Evolutionary conservation across 2,797 vertebrate genomes (phyloP).

Genomic region (Spinus olivaceus): DNA sequence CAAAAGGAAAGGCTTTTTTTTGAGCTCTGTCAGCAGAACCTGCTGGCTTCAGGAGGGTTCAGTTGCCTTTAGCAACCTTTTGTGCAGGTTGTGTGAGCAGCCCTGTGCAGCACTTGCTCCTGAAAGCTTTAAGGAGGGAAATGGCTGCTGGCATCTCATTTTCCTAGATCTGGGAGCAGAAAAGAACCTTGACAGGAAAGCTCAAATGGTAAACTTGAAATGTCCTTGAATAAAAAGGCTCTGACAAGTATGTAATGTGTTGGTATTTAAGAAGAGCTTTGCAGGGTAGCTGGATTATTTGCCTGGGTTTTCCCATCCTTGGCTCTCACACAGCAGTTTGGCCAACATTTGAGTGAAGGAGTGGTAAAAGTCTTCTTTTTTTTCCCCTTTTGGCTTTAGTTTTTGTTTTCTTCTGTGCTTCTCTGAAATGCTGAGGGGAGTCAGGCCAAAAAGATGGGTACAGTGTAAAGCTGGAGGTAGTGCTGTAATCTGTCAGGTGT

Average conservation of each 20-base stretch:
- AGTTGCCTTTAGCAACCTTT: background rate
- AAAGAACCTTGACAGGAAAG: background rate
- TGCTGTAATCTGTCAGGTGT: background rate
- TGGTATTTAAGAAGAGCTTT: background rate
- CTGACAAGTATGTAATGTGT: background rate
- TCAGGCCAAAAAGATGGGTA: background rate
- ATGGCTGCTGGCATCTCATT: background rate
- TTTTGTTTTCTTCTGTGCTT: background rate
- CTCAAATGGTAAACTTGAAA: background rate
- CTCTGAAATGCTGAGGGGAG: background rate
- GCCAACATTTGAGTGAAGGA: background rate
- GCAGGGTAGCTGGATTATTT: background rate
- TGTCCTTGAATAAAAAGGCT: background rate
- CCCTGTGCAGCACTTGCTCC: background rate
- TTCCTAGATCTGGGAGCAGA: background rate
- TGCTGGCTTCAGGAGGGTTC: background rate
- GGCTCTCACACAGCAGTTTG: background rate
- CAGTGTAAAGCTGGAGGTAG: background rate
- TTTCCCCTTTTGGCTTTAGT: background rate
- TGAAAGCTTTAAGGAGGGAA: background rate
- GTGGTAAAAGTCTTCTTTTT: accelerated
- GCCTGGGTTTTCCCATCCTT: background rate
- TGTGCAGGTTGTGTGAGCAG: background rate
- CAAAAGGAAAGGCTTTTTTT: background rate
- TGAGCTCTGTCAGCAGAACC: background rate